Evolutionary conservation across 2,888 invertebrate genomes (phyloP).

Genomic region (Perizoma affinitatum): DNA sequence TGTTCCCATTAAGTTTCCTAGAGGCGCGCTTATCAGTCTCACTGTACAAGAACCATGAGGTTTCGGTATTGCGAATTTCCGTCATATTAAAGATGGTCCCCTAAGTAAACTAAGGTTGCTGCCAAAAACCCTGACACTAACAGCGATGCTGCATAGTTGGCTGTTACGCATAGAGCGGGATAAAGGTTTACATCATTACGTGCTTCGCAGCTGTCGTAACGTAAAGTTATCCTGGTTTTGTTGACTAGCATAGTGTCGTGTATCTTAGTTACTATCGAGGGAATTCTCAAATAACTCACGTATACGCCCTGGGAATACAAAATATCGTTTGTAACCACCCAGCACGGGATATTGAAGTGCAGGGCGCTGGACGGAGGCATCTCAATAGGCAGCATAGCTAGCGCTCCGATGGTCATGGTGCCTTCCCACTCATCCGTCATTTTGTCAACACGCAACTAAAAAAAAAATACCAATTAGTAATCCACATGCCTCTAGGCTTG

Average conservation of each 20-base stretch:
- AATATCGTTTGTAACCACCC: conserved; percentile 92
- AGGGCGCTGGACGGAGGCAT: conserved; percentile 88
- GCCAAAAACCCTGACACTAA: too few species aligned
- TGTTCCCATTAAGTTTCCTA: too few species aligned
- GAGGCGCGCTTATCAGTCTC: too few species aligned
- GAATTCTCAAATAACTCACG: conserved; percentile 73
- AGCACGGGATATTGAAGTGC: conserved; percentile 90
- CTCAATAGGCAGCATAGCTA: conserved; percentile 88
- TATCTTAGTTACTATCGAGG: neutral
- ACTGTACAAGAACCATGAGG: too few species aligned
- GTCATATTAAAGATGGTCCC: too few species aligned
- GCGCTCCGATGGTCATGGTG: conserved; percentile 90
- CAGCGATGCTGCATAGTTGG: too few species aligned
- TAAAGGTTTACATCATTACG: too few species aligned
- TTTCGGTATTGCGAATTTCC: too few species aligned
- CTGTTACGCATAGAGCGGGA: too few species aligned
- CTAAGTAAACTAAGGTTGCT: too few species aligned
- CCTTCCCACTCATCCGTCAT: conserved; percentile 90
- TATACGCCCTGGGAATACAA: conserved; percentile 92
- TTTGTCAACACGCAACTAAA: conserved; percentile 89
- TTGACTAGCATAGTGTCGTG: neutral
- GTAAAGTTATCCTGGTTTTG: neutral
- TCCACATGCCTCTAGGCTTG: neutral
- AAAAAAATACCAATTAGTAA: conserved; percentile 1
- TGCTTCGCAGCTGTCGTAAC: too few species aligned